These are phyloP conservation scores for Matsumurasca onukii DNA, from an alignment of 1,140 invertebrate genomes.

Conservation along the genomic window DNA sequence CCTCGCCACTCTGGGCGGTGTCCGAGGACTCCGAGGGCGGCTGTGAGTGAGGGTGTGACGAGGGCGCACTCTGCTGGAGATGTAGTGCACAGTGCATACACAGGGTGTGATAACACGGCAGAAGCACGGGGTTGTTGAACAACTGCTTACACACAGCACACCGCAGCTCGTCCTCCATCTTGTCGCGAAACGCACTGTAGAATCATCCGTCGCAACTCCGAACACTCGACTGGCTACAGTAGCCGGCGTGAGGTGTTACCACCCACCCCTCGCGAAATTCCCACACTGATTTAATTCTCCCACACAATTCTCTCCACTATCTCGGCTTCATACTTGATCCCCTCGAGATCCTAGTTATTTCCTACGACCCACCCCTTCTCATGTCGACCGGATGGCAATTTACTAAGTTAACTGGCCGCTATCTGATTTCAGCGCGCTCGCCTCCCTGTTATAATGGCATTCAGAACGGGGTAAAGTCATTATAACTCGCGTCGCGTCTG, in stretches of 20 bases:
- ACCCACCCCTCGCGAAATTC: background rate
- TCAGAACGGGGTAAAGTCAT: background rate
- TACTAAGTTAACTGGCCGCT: background rate
- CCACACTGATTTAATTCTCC: background rate
- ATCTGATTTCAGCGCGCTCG: background rate
- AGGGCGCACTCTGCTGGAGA: slow-evolving; percentile 62
- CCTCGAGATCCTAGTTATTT: background rate
- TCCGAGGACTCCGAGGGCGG: slow-evolving; percentile 54
- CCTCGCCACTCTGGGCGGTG: slow-evolving; percentile 65
- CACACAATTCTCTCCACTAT: background rate
- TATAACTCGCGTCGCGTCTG: background rate
- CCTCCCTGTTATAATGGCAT: background rate
- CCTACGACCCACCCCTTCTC: background rate
- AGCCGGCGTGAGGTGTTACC: no score
- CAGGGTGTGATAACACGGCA: slow-evolving; percentile 92
- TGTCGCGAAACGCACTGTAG: background rate
- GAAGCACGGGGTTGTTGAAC: slow-evolving; percentile 86
- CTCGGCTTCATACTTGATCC: background rate
- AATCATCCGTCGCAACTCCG: background rate
- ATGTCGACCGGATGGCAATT: background rate
- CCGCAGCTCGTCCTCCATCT: slow-evolving; percentile 94
- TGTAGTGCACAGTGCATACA: slow-evolving; percentile 88
- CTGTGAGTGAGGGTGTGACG: slow-evolving; percentile 39
- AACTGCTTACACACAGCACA: slow-evolving; percentile 92
- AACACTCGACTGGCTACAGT: background rate